Conservation (phyloP, 2,888 invertebrate genomes). For the Bombylius discolor region DNA sequence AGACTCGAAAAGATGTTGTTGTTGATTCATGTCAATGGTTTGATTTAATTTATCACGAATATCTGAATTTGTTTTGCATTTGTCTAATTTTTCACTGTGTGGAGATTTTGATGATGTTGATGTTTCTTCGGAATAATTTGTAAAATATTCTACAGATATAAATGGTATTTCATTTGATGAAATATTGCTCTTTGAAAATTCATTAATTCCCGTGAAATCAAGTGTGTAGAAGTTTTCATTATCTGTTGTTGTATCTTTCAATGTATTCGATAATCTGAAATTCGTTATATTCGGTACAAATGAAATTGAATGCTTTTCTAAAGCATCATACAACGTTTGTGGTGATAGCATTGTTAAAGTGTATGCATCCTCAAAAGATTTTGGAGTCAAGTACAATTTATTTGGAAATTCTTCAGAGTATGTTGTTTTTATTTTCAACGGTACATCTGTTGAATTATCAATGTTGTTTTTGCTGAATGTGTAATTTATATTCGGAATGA, state of each 20-base stretch:
- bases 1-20: neutral
- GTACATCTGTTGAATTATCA: no score
- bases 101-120: neutral
- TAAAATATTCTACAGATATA: neutral
- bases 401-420: no score
- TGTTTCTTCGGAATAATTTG: neutral
- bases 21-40: no score
- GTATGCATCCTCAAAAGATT: slow-evolving; percentile 26
- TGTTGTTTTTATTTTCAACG: no score
- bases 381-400: slow-evolving; percentile 14
- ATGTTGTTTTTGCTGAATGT: no score
- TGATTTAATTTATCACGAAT: neutral
- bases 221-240: no score
- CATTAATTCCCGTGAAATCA: no score
- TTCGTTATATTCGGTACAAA: no score
- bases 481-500: no score
- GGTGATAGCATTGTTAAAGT: slow-evolving; percentile 26
- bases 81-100: neutral
- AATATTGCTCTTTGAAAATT: no score
- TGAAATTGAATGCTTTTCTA: neutral
- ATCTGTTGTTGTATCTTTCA: neutral
- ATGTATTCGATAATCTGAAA: neutral
- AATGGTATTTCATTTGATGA: neutral
- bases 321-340: slow-evolving; percentile 18
- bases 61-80: neutral